phyloP scores from a whole-genome alignment of 2,113 vertebrate species.

The Gracilinanus agilis region DNA sequence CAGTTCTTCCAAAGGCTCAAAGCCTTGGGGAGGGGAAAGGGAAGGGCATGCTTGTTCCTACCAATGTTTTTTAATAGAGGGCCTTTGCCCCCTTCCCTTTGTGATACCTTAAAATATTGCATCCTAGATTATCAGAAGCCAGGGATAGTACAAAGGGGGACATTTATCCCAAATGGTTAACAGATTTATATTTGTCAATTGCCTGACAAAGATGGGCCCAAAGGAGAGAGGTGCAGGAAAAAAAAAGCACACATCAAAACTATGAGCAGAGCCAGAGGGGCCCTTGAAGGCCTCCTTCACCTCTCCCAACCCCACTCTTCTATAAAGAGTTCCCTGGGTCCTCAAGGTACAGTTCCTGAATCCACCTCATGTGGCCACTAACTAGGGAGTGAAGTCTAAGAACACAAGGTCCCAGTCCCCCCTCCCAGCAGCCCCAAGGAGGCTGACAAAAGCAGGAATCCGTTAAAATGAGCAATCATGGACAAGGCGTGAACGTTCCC shows the following conservation, averaged over 20 bases:
- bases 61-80: neutral
- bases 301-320: neutral
- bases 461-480: constrained; percentile 65
- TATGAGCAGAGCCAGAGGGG: neutral
- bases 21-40: neutral
- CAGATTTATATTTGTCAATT: neutral
- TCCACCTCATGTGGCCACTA: constrained; percentile 7
- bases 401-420: neutral
- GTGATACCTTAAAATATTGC: neutral
- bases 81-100: neutral
- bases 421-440: neutral
- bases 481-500: constrained; percentile 76
- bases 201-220: neutral
- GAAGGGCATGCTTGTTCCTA: neutral
- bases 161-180: neutral
- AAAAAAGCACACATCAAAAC: neutral
- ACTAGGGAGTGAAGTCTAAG: neutral
- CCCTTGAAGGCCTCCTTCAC: neutral
- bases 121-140: neutral
- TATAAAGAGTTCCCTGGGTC: neutral
- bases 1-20: neutral
- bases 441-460: constrained; percentile 61
- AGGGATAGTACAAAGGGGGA: neutral
- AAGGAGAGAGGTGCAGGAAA: neutral
- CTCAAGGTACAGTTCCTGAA: neutral